Evolutionary conservation across 2,113 vertebrate genomes (phyloP).

Genomic region (Cyanoramphus novaezelandiae): DNA sequence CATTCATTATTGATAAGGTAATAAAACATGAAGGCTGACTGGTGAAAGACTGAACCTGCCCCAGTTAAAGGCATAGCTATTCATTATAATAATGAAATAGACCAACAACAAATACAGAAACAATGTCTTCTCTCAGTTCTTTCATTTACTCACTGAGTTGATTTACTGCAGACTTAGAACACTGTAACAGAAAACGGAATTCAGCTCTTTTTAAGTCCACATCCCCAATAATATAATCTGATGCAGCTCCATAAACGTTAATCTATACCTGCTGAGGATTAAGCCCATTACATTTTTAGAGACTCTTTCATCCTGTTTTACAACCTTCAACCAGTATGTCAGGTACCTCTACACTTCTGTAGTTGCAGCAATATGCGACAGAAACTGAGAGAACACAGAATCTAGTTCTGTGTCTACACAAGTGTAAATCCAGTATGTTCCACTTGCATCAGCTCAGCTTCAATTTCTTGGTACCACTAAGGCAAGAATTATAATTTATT

Average conservation of each 20-base stretch:
- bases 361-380: neutral
- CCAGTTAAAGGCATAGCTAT: slow-evolving; percentile 40
- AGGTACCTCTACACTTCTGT: neutral
- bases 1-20: slow-evolving; percentile 59
- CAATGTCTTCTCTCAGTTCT: neutral
- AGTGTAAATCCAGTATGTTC: neutral
- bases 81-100: slow-evolving; percentile 4
- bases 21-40: slow-evolving; percentile 62
- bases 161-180: slow-evolving; percentile 10
- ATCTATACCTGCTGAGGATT: slow-evolving; percentile 4
- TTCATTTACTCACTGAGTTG: neutral
- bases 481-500: neutral
- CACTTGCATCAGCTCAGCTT: neutral
- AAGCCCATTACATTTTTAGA: slow-evolving; percentile 12
- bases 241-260: neutral
- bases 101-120: neutral
- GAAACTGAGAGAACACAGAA: neutral
- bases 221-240: neutral
- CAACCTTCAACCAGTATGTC: neutral
- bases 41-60: slow-evolving; percentile 8
- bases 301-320: neutral
- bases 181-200: neutral
- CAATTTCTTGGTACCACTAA: neutral
- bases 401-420: neutral
- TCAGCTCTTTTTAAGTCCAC: neutral